phyloP scores from a whole-genome alignment of 2,797 vertebrate genomes.

The Hydrophis major region DNA sequence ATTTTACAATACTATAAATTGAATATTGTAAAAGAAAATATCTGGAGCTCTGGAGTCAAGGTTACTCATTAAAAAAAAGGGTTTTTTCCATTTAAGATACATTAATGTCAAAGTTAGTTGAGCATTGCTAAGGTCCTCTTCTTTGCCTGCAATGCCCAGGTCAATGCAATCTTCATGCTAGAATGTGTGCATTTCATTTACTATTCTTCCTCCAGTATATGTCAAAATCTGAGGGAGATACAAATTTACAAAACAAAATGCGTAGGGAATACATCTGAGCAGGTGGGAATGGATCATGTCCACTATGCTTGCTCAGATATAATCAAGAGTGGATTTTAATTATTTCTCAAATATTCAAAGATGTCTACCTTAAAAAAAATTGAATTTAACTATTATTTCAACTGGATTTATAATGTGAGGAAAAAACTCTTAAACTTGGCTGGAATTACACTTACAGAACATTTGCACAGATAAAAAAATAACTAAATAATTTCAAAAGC shows the following conservation, averaged over 20 bases:
- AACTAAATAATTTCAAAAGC: not conserved
- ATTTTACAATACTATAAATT: not conserved
- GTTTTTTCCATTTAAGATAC: not conserved
- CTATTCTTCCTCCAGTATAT: not conserved
- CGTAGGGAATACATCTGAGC: not conserved
- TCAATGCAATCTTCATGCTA: not conserved
- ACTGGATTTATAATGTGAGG: constrained; percentile 2
- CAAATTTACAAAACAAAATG: not conserved
- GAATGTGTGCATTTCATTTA: constrained; percentile 13
- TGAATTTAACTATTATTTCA: constrained; percentile 2
- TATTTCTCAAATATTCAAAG: not conserved
- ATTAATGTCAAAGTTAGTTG: not conserved
- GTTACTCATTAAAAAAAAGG: not conserved
- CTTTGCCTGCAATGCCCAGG: not conserved
- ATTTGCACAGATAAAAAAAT: not conserved
- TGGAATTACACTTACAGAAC: not conserved
- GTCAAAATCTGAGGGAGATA: not conserved
- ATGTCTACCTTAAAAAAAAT: not conserved
- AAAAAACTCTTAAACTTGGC: not conserved
- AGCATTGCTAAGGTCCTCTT: not conserved
- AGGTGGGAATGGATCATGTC: not conserved
- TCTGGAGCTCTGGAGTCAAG: not conserved
- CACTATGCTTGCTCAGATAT: not conserved
- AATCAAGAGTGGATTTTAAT: not conserved
- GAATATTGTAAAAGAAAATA: not conserved